phyloP scores from a whole-genome alignment of 1,140 invertebrate species.

The Mya arenaria region DNA sequence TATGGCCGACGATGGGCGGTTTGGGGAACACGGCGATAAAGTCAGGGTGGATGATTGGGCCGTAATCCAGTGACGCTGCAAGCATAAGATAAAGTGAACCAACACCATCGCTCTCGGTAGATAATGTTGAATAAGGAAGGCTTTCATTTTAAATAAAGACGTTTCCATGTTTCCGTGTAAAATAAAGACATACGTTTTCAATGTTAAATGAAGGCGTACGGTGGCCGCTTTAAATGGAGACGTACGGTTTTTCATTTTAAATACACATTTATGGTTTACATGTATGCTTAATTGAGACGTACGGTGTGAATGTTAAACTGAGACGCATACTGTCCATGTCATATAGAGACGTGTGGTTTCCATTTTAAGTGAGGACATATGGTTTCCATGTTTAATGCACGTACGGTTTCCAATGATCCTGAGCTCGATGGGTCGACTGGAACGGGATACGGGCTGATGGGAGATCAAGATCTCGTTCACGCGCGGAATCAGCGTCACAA shows the following conservation, averaged over 20 bases:
- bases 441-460: constrained; percentile 13
- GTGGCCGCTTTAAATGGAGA: neutral
- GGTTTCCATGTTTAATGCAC: neutral
- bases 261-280: too few species aligned
- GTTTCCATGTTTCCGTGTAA: too few species aligned
- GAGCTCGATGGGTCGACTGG: constrained; percentile 46
- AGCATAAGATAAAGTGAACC: neutral
- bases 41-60: constrained; percentile 43
- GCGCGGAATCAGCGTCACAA: constrained; percentile 17
- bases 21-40: constrained; percentile 44
- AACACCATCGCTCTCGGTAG: neutral
- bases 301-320: too few species aligned
- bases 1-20: constrained; percentile 30
- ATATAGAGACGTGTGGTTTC: neutral
- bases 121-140: neutral
- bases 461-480: constrained; percentile 7
- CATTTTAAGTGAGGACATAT: neutral
- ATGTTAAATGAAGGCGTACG: neutral
- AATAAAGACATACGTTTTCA: too few species aligned
- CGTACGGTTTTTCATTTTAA: neutral
- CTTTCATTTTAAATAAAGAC: neutral
- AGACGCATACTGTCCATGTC: too few species aligned
- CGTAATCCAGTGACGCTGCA: constrained; percentile 13
- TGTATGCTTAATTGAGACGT: too few species aligned
- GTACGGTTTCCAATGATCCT: constrained; percentile 22